Percentiles rank a stretch among this genome's conserved stretches.
These are phyloP conservation scores for Danaus chrysippus DNA, from an alignment of 2,888 invertebrate species.

Conservation along the genomic window DNA sequence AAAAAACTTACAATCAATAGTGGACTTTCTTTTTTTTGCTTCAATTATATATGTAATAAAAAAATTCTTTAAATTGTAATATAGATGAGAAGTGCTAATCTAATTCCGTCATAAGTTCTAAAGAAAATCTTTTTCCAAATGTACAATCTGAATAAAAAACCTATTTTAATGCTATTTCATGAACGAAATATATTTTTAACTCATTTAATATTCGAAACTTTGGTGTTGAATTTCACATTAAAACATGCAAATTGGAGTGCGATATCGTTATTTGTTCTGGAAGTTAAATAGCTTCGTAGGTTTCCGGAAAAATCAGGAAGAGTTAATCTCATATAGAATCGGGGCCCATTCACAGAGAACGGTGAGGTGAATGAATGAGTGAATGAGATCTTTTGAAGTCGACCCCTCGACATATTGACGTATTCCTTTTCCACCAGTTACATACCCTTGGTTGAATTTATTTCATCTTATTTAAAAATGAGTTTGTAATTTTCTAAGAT, in stretches of 20 bases:
- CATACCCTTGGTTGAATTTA: conserved; percentile 17
- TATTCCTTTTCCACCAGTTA: conserved; percentile 20
- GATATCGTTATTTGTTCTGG: conserved; percentile 57
- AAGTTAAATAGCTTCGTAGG: conserved; percentile 63
- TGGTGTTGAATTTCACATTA: conserved; percentile 54
- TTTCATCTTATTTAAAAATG: conserved; percentile 2
- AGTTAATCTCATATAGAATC: conserved; percentile 50
- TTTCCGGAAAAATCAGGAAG: conserved; percentile 50
- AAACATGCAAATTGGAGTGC: conserved; percentile 53
- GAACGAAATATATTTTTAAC: conserved; percentile 26
- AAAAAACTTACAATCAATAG: no score
- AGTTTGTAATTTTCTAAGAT: neutral
- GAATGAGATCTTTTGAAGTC: conserved; percentile 28
- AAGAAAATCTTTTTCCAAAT: no score
- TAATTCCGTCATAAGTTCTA: no score
- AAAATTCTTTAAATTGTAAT: no score
- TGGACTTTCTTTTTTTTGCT: no score
- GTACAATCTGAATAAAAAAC: neutral
- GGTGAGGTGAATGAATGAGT: conserved; percentile 28
- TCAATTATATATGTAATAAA: no score
- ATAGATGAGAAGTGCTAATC: no score
- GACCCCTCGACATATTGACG: conserved; percentile 24
- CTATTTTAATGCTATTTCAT: neutral
- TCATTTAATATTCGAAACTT: conserved; percentile 42
- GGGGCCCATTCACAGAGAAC: conserved; percentile 30